Evolutionary conservation across 2,113 vertebrate genomes (phyloP).

Genomic region (Casuarius casuarius): DNA sequence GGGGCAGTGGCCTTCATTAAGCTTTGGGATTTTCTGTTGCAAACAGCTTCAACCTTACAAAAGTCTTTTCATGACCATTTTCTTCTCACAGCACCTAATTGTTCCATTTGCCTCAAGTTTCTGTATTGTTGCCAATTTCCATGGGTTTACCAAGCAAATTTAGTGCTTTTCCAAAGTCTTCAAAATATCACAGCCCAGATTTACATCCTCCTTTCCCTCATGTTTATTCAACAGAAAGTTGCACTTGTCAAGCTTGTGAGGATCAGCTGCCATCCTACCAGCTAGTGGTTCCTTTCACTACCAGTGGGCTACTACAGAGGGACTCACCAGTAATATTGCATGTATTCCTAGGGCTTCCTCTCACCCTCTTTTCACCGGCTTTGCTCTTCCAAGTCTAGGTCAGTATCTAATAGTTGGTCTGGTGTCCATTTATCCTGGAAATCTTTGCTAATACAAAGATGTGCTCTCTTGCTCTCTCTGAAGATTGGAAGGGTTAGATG

Average conservation of each 20-base stretch:
- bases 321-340: not conserved
- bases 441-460: not conserved
- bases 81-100: not conserved
- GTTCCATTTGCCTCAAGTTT: not conserved
- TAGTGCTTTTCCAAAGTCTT: not conserved
- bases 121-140: not conserved
- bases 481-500: not conserved
- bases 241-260: not conserved
- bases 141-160: not conserved
- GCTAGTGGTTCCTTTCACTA: not conserved
- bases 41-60: not conserved
- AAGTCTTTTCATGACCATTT: not conserved
- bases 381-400: not conserved
- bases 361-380: not conserved
- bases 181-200: not conserved
- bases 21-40: not conserved
- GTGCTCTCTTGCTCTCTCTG: not conserved
- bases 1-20: not conserved
- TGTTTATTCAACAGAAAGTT: not conserved
- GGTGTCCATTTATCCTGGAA: not conserved
- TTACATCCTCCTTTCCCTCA: not conserved
- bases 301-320: not conserved
- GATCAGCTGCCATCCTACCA: accelerated
- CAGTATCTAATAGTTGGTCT: not conserved
- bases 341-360: not conserved